These are phyloP conservation scores for human DNA, from an alignment of 2,113 vertebrate genomes.

Conservation along the genomic window DNA sequence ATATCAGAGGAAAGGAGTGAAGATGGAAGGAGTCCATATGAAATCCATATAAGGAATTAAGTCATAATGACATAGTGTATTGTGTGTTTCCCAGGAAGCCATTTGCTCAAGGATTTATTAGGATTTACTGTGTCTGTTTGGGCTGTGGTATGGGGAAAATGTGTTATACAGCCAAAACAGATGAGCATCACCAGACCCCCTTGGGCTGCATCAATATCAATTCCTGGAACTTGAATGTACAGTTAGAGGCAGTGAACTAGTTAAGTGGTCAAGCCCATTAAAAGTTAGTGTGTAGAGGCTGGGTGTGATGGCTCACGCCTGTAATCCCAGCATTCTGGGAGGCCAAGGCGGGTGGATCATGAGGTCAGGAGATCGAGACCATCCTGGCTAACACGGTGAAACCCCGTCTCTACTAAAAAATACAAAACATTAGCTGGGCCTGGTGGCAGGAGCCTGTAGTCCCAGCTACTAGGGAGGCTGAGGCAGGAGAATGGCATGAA, in stretches of 20 bases:
- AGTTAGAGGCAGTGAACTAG: background rate
- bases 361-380: too few relatives aligned
- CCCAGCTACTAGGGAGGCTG: too few relatives aligned
- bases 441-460: too few relatives aligned
- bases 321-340: too few relatives aligned
- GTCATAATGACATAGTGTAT: background rate
- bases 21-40: background rate
- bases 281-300: background rate
- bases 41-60: background rate
- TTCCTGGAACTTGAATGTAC: background rate
- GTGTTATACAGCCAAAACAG: background rate
- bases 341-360: too few relatives aligned
- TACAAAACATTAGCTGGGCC: too few relatives aligned
- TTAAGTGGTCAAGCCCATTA: background rate
- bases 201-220: background rate
- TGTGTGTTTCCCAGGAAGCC: background rate
- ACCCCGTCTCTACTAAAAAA: too few relatives aligned
- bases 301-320: too few relatives aligned
- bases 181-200: accelerated
- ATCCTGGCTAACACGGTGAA: too few relatives aligned
- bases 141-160: background rate
- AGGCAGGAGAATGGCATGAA: too few relatives aligned
- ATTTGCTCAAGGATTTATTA: background rate
- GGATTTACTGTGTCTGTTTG: background rate
- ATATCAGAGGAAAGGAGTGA: background rate